Conservation (phyloP, 1,140 invertebrate species). For the Geopemphigus sp. region DNA sequence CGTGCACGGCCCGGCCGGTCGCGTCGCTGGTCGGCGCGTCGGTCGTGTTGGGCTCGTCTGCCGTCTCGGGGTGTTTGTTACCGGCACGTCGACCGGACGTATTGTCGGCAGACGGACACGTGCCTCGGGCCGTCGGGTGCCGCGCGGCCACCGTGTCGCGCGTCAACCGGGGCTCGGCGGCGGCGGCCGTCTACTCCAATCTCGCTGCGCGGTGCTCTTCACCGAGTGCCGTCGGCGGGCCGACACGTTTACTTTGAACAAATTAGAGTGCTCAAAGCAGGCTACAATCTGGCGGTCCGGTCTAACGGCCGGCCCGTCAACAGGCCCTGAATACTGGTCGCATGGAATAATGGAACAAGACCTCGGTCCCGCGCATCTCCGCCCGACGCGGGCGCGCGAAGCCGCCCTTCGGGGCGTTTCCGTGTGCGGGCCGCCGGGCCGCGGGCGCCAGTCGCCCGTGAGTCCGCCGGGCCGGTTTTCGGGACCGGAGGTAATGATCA, state of each 20-base stretch:
- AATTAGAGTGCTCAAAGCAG: constrained; percentile 82
- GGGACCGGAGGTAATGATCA: constrained; percentile 76
- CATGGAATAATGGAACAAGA: constrained; percentile 83
- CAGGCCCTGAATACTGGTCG: constrained; percentile 67
- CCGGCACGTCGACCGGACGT: constrained; percentile 52
- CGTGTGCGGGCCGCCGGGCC: constrained; percentile 56
- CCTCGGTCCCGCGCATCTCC: constrained; percentile 68
- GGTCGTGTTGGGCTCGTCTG: constrained; percentile 54
- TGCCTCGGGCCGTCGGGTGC: constrained; percentile 57
- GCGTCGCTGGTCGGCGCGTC: constrained; percentile 56
- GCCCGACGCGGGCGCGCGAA: constrained; percentile 54
- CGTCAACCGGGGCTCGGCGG: constrained; percentile 53
- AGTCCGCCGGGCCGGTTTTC: constrained; percentile 61
- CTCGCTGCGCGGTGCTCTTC: constrained; percentile 62
- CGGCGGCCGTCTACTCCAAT: constrained; percentile 54
- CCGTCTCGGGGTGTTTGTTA: constrained; percentile 59
- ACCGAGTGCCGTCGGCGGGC: constrained; percentile 64
- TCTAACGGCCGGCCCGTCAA: constrained; percentile 11
- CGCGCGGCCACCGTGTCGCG: constrained; percentile 54
- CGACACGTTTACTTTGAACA: constrained; percentile 75
- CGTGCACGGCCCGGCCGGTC: constrained; percentile 54
- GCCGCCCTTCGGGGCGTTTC: constrained; percentile 51
- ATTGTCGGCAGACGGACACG: constrained; percentile 56
- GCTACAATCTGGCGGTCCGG: constrained; percentile 58
- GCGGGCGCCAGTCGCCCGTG: constrained; percentile 54